A percentile compares a stretch with the other conserved stretches of the same genome.
Evolutionary conservation across 2,113 vertebrate species (phyloP).

Genomic region (Amblyopsis rosae): DNA sequence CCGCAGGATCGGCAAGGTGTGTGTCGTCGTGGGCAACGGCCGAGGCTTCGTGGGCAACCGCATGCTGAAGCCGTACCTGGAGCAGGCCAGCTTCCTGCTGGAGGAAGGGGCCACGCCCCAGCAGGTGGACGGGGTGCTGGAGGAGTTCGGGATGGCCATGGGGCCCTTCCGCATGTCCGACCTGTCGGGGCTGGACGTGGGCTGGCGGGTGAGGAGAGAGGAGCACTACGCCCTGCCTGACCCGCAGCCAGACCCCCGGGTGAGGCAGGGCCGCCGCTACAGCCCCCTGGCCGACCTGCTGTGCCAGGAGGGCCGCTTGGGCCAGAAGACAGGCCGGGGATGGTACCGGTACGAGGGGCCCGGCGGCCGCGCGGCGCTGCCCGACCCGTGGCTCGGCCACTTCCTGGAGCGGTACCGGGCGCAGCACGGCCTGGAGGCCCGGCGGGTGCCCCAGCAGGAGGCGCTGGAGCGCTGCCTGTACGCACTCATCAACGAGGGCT

Average conservation of each 20-base stretch:
- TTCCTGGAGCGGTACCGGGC: conserved; percentile 83
- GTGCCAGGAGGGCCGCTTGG: conserved; percentile 84
- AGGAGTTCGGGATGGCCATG: conserved; percentile 90
- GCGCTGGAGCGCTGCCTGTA: conserved; percentile 89
- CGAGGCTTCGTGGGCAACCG: conserved; percentile 90
- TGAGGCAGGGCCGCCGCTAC: conserved; percentile 77
- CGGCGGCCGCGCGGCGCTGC: conserved; percentile 69
- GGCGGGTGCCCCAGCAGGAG: conserved; percentile 78
- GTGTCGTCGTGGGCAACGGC: conserved; percentile 90
- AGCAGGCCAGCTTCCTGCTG: conserved; percentile 83
- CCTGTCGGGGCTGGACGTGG: conserved; percentile 88
- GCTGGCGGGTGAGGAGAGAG: conserved; percentile 82
- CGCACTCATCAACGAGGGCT: conserved; percentile 87
- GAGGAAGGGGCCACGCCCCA: conserved; percentile 91
- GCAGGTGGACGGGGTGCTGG: conserved; percentile 80
- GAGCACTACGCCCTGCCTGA: conserved; percentile 57
- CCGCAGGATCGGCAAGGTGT: conserved; percentile 83
- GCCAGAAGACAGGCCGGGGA: conserved; percentile 86
- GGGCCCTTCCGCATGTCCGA: conserved; percentile 87
- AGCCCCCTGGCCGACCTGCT: conserved; percentile 87
- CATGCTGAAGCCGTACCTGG: conserved; percentile 78
- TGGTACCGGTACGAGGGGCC: conserved; percentile 89
- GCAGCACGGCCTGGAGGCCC: conserved; percentile 71
- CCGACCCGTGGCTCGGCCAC: conserved; percentile 82
- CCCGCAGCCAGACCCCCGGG: conserved; percentile 54